Evolutionary conservation across 2,797 vertebrate species (phyloP).

Genomic region (Gorsachius magnificus): DNA sequence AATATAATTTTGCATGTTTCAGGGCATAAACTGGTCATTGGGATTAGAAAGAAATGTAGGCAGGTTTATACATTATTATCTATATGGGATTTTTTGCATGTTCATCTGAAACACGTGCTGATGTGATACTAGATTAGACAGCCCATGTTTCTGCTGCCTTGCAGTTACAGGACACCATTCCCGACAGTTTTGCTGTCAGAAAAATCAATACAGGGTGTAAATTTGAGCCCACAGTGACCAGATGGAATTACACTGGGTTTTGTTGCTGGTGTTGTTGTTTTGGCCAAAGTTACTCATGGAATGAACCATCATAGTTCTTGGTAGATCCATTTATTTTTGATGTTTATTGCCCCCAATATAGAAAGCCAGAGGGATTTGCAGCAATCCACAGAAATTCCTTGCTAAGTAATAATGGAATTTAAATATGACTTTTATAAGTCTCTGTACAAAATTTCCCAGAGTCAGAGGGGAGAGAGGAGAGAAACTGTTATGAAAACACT

Average conservation of each 20-base stretch:
- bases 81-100: background rate
- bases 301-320: background rate
- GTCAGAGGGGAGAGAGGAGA: background rate
- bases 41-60: background rate
- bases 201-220: background rate
- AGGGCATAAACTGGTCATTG: background rate
- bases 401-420: background rate
- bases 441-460: background rate
- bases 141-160: background rate
- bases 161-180: background rate
- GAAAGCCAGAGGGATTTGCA: background rate
- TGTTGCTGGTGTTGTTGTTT: background rate
- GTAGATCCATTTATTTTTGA: background rate
- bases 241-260: background rate
- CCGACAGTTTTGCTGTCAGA: background rate
- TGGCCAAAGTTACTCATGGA: background rate
- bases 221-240: background rate
- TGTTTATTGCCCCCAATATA: background rate
- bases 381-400: background rate
- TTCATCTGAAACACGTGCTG: background rate
- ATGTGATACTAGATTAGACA: background rate
- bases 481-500: background rate
- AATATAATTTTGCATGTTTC: background rate
- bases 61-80: background rate
- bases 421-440: background rate